phyloP scores from a whole-genome alignment of 2,888 invertebrate genomes.

The Himalopsyche japonica region DNA sequence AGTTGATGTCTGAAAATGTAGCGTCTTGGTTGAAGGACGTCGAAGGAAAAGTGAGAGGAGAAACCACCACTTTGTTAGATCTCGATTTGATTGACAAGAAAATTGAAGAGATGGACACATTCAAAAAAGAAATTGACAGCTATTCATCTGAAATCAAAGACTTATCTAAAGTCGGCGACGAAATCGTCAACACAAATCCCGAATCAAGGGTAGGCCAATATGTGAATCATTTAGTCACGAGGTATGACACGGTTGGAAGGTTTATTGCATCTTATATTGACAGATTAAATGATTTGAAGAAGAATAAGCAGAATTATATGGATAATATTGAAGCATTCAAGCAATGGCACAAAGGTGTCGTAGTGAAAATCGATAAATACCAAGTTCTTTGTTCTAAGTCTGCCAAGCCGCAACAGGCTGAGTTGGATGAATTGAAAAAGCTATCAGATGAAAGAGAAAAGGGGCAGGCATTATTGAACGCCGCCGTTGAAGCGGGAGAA shows the following conservation, averaged over 20 bases:
- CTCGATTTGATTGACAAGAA: conserved; percentile 70
- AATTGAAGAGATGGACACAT: conserved; percentile 65
- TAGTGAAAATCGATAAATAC: conserved; percentile 72
- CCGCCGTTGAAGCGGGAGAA: conserved; percentile 85
- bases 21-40: conserved; percentile 78
- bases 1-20: conserved; percentile 73
- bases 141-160: conserved; percentile 70
- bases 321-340: conserved; percentile 70
- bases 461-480: conserved; percentile 77
- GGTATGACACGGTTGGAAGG: conserved; percentile 76
- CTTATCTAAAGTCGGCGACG: conserved; percentile 69
- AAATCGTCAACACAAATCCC: conserved; percentile 75
- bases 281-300: conserved; percentile 71
- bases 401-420: conserved; percentile 74
- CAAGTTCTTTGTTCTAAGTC: conserved; percentile 73
- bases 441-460: conserved; percentile 75
- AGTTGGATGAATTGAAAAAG: conserved; percentile 75
- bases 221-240: conserved; percentile 73
- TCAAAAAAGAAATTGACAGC: conserved; percentile 67
- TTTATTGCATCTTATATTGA: conserved; percentile 71
- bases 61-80: conserved; percentile 73
- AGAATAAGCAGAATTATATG: conserved; percentile 71
- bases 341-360: conserved; percentile 77
- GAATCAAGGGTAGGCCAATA: conserved; percentile 83
- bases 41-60: conserved; percentile 74